Percentiles rank a stretch among this genome's conserved stretches.
phyloP scores from a whole-genome alignment of 2,888 invertebrate species.

The Schizaphis graminum region DNA sequence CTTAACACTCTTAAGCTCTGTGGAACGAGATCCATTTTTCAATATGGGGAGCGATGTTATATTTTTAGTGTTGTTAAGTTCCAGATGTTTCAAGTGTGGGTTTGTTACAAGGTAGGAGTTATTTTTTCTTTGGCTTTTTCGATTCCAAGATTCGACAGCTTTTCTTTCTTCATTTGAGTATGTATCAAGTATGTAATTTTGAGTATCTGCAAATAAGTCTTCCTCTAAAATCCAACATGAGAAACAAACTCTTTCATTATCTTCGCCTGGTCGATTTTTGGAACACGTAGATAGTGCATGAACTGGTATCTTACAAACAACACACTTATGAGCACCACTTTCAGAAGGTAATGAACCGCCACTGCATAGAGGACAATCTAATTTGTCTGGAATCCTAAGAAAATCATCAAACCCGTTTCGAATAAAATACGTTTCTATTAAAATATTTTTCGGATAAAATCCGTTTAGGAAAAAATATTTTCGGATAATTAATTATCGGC shows the following conservation, averaged over 20 bases:
- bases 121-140: background rate
- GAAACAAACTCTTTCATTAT: background rate
- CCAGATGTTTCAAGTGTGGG: background rate
- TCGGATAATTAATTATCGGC: no score
- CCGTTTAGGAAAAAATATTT: no score
- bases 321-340: background rate
- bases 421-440: no score
- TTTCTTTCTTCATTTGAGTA: background rate
- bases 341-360: no score
- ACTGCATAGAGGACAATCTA: no score
- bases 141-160: background rate
- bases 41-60: background rate
- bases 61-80: slow-evolving; percentile 15
- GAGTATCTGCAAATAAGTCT: background rate
- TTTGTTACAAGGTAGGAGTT: no score
- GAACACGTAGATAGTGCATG: no score
- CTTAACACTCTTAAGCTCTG: background rate
- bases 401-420: no score
- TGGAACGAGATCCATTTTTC: background rate
- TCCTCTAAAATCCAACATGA: background rate
- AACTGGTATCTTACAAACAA: background rate
- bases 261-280: no score
- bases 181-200: background rate
- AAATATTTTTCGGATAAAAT: no score
- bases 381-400: no score